Base-by-base conservation (phyloP, 92 coral and sea anemone species). In the Palythoa grandis region DNA sequence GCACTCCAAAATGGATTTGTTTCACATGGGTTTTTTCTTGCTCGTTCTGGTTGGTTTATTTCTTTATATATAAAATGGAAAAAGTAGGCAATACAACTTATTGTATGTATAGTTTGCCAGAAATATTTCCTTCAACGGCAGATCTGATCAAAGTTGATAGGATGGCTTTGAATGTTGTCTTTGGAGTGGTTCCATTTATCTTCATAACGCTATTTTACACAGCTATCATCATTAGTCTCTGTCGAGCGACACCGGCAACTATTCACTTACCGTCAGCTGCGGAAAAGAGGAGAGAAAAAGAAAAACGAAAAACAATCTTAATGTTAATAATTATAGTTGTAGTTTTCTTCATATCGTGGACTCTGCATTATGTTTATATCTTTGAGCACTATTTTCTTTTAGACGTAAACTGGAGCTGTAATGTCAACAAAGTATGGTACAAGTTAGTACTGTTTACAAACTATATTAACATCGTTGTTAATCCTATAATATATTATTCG, bases 1-100 rank as follows among this genome's bases (percentile, higher is more conserved):
- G 23, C 53, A 9, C 19, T 13, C 23, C 57, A 11, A 16, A 54
- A 16, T 20, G 72, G 17, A 52, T 84, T 11, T 68, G 79, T 19
- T 19, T 72, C 17, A 84, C 57, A 7, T 84, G 88, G 88, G 20
- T 73, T 14, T 35, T 52, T 1, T 68, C 88, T 13, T 15, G 24
- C 22, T 24, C 37, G 12, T 72, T 73, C 16, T 50, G 20, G 10
- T 52, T 53, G 12, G 53, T 67, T 2, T 35, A 72, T 19, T 72
- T 84, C 4, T 29, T 52, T 37, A 39, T 35, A 22, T 43, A 56
- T 15, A 11, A 57, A 3, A 7, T 57, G 3, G 35, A 5, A n/a
- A 52, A 73, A 5, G 10, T 70, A 19, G 70, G 29, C n/a, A 16
- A n/a, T n/a, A 65, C 23, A n/a, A 4, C 29, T n/a, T 65, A 65